phyloP scores from a whole-genome alignment of 2,888 invertebrate genomes.

The Eledona agricola region DNA sequence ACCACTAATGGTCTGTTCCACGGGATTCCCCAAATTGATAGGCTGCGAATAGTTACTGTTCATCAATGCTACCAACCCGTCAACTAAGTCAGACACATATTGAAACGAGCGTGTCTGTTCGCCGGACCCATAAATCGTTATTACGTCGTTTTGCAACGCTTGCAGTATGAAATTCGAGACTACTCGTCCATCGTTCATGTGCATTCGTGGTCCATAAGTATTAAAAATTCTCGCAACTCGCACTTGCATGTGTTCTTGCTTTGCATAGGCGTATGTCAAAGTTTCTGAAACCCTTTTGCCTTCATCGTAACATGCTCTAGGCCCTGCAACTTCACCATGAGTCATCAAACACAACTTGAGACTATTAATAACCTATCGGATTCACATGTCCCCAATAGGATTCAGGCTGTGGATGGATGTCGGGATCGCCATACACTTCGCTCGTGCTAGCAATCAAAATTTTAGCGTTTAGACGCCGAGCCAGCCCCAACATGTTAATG shows the following conservation, averaged over 20 bases:
- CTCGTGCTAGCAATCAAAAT: slow-evolving; percentile 97
- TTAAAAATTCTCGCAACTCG: slow-evolving; percentile 98
- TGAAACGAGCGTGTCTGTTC: slow-evolving; percentile 96
- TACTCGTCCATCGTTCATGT: slow-evolving; percentile 97
- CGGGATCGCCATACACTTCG: slow-evolving; percentile 99
- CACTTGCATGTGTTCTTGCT: slow-evolving; percentile 95
- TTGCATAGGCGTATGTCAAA: slow-evolving; percentile 93
- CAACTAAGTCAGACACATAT: slow-evolving; percentile 96
- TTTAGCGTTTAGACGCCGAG: slow-evolving; percentile 90
- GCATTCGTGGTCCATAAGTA: slow-evolving; percentile 99
- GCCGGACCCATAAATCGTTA: slow-evolving; percentile 91
- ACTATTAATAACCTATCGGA: slow-evolving; percentile 89
- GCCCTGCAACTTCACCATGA: slow-evolving; percentile 69
- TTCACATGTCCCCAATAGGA: slow-evolving; percentile 99
- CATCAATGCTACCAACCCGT: slow-evolving; percentile 93
- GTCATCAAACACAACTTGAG: neutral
- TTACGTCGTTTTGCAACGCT: slow-evolving; percentile 91
- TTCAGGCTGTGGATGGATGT: slow-evolving; percentile 97
- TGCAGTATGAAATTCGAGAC: slow-evolving; percentile 99
- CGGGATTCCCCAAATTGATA: slow-evolving; percentile 97
- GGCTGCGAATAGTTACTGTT: slow-evolving; percentile 91
- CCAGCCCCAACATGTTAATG: slow-evolving; percentile 92
- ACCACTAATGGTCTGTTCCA: slow-evolving; percentile 95
- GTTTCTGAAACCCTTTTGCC: slow-evolving; percentile 99
- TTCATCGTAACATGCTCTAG: slow-evolving; percentile 98